Base-by-base conservation (phyloP, 2,888 invertebrate species). In the Anorthoa munda region DNA sequence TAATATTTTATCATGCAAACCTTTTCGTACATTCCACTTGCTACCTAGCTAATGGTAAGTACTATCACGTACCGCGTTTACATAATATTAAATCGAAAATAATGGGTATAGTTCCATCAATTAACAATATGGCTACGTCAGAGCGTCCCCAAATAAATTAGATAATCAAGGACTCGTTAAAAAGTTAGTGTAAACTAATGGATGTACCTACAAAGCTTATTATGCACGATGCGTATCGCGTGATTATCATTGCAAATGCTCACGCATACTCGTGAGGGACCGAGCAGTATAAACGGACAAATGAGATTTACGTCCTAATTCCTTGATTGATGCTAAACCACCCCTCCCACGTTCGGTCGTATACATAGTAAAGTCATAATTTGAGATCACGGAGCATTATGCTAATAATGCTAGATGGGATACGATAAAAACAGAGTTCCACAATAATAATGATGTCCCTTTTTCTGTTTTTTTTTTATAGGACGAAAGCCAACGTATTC, bases 261-360 rank as follows among this genome's bases (percentile, higher is more conserved):
- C 76, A 85, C 87, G 88, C 83, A 86, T 86, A 83, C 81, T 84
- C 87, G 86, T 86, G 75, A 82, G 86, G 89, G 90, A 84, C 61
- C 76, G 75, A 86, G 81, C 83, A 88, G 84, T 85, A 84, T 86
- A 91, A 90, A 89, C 88, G 89, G 90, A 91, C 91, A 93, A 93
- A 93, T 91, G 90, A 93, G 93, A 94, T 94, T 93, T 94, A 88
- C 87, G 86, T 86, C 90, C 92, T 92, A 94, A 94, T 93, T 92
- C 93, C 92, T 90, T 94, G 94, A 94, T 94, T 92, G 94, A 94
- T 94, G 93, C 88, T 89, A 90, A 87, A 90, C 88, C 90, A 86
- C 89, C 90, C 91, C 87, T 86, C 85, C 87, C 81, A 85, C 81
- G 84, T 70, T 78, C 68, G 68, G 64, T 74, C 77, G 84, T 89